These are phyloP conservation scores for Eucidaris tribuloides DNA, from an alignment of 35 echinoderm and acorn worm genomes.

Conservation along the genomic window DNA sequence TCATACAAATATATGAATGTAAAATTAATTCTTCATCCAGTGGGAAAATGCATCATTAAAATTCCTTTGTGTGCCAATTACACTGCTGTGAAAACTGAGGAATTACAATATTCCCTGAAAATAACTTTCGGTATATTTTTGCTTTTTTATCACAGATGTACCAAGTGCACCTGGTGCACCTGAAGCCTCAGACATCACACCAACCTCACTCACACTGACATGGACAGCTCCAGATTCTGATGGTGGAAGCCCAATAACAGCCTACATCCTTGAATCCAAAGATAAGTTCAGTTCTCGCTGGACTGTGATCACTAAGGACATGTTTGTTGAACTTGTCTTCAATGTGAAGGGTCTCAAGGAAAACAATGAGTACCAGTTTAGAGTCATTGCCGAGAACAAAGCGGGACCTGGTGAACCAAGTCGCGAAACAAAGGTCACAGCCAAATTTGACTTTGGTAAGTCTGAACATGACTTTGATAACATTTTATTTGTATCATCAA, in stretches of 20 bases:
- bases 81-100: too few species aligned
- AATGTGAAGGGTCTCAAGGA: slow-evolving; percentile 49
- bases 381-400: slow-evolving; percentile 74
- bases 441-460: slow-evolving; percentile 74
- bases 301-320: slow-evolving; percentile 38
- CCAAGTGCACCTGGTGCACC: slow-evolving; percentile 62
- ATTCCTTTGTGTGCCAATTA: too few species aligned
- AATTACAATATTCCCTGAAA: too few species aligned
- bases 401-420: slow-evolving; percentile 64
- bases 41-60: too few species aligned
- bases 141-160: slow-evolving; percentile 35
- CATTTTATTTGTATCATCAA: too few species aligned
- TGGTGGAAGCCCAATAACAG: slow-evolving; percentile 65
- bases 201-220: slow-evolving; percentile 46
- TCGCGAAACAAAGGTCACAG: slow-evolving; percentile 44
- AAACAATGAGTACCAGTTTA: slow-evolving; percentile 63
- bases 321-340: slow-evolving; percentile 44
- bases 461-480: too few species aligned
- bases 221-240: slow-evolving; percentile 77
- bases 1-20: too few species aligned
- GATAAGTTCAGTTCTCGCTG: slow-evolving; percentile 56
- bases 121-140: too few species aligned
- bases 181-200: slow-evolving; percentile 28
- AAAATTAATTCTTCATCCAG: too few species aligned
- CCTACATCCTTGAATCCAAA: slow-evolving; percentile 68